Percentiles rank a stretch among this genome's conserved stretches.
Evolutionary conservation across 2,888 invertebrate species (phyloP).

Genomic region (Augiades crinisus): DNA sequence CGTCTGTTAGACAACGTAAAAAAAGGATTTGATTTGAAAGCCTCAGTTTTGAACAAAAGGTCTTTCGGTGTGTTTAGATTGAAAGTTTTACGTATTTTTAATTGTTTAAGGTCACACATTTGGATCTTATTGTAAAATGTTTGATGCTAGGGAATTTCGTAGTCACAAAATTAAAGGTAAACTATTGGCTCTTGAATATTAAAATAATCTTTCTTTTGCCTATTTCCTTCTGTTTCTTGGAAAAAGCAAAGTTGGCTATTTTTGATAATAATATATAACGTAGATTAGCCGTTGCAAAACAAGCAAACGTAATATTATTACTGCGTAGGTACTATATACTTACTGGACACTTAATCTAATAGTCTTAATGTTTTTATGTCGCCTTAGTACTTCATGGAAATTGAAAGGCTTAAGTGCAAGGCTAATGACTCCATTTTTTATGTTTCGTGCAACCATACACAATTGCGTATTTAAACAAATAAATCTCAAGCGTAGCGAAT

Average conservation of each 20-base stretch:
- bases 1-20: constrained; percentile 50
- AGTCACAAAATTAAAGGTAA: no score
- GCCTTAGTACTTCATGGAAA: not conserved
- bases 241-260: no score
- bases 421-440: not conserved
- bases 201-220: no score
- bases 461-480: not conserved
- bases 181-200: no score
- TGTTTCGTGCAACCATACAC: not conserved
- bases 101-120: not conserved
- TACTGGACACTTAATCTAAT: no score
- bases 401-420: not conserved
- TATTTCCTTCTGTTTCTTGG: no score
- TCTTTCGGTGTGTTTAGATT: constrained; percentile 13
- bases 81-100: constrained; percentile 22
- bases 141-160: no score
- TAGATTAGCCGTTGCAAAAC: no score
- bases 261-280: no score
- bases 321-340: no score
- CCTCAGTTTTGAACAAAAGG: constrained; percentile 34
- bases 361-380: not conserved
- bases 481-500: not conserved
- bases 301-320: no score
- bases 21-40: constrained; percentile 32
- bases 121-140: no score